These are phyloP conservation scores for Shinisaurus crocodilurus DNA, from an alignment of 2,113 vertebrate species.

Conservation along the genomic window DNA sequence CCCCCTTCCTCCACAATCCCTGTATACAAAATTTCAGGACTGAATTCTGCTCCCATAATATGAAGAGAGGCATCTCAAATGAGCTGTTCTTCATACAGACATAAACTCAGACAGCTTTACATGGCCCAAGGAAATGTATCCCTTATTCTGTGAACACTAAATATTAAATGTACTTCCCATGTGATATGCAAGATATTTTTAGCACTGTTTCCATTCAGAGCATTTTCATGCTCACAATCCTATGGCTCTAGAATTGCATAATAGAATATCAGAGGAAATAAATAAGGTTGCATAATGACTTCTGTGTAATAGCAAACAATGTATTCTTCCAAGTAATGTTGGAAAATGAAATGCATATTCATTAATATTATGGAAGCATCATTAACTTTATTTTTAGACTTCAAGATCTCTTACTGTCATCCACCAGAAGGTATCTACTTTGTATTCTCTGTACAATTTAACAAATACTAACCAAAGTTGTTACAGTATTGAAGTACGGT, in stretches of 20 bases:
- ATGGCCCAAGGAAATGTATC: background rate
- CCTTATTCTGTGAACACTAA: background rate
- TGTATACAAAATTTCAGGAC: too few species aligned
- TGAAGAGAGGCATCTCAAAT: background rate
- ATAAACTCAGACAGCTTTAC: background rate
- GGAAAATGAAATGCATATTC: background rate
- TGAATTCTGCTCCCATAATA: background rate
- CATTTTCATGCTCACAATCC: constrained; percentile 47
- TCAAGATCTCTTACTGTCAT: background rate
- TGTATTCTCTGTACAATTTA: background rate
- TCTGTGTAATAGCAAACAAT: background rate
- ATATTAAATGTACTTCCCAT: background rate
- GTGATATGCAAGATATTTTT: constrained; percentile 4
- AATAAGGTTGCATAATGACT: constrained; percentile 63
- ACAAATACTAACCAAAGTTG: background rate
- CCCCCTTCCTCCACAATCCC: too few species aligned
- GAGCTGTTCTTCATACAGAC: background rate
- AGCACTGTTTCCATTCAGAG: background rate
- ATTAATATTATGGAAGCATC: background rate
- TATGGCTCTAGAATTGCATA: constrained; percentile 67
- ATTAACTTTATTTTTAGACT: background rate
- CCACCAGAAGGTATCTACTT: too few species aligned
- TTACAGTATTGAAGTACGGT: background rate
- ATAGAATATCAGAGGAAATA: constrained; percentile 61
- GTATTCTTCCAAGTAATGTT: background rate